Evolutionary conservation across 2,797 vertebrate species (phyloP), one percentile per base, ranked within the genome.

Genomic region (Sebastes trivittatus): DNA sequence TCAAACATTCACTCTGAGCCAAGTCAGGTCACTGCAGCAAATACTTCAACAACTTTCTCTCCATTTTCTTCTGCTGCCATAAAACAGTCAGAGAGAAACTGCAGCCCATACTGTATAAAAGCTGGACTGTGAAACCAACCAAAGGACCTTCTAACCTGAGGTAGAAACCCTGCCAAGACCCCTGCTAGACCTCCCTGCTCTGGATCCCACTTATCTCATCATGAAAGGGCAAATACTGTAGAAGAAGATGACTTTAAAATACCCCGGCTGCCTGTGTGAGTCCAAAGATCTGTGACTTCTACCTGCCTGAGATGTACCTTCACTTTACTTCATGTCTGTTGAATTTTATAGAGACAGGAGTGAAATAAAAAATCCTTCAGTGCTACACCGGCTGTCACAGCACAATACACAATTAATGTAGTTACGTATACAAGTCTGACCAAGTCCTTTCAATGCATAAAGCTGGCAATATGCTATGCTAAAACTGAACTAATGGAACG

Each of bases 211-310:
- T 59, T 20, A 75, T 71, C 66, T 64, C 8, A 52, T 36, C 56
- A 74, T 80, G 71, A 80, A 80, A 61, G 71, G 7, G 30, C 22
- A 69, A 78, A 71, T 32, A 64, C 27, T 60, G 5, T 2, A 46
- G 58, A 27, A 4, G 46, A 27, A 2, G 49, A 54, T 10, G 8
- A 32, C 61, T 1, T 74, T 42, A 16, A 68, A 68, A 73, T 7
- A 23, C 70, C 32, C 18, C 13, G 4, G 5, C 27, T 59, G 54
- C 14, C 20, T 22, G 27, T 72, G 68, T 22, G 56, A 73, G 29
- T 61, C 66, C 11, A 56, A 27, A 46, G 25, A 25, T 72, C 29
- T 54, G 46, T 52, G 54, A n/a, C 55, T 72, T 36, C 18, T 10
- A 29, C 64, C 71, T 11, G 49, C 14, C 34, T 25, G 10, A 78